Evolutionary conservation across 2,113 vertebrate species (phyloP).

Genomic region (Stigmatopora argus): DNA sequence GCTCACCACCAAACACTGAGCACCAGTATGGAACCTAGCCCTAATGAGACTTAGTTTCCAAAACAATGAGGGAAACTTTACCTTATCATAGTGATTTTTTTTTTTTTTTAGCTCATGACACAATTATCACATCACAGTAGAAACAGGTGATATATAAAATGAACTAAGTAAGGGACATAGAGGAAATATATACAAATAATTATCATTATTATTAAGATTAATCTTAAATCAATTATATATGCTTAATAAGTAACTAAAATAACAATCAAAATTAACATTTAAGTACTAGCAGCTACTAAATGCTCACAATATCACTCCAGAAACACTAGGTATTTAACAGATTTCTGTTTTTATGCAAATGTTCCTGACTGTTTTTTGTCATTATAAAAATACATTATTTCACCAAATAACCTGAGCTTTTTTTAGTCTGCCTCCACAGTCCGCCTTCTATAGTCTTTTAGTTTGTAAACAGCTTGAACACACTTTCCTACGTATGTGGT

Average conservation of each 20-base stretch:
- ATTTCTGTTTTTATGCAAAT: background rate
- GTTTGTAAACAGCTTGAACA: constrained; percentile 2
- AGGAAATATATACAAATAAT: background rate
- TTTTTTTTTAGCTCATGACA: background rate
- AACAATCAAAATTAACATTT: background rate
- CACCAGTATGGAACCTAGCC: background rate
- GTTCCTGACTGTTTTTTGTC: background rate
- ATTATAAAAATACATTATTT: background rate
- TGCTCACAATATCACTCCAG: background rate
- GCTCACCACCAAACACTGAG: constrained; percentile 29
- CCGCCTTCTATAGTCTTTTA: background rate
- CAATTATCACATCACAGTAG: background rate
- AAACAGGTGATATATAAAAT: background rate
- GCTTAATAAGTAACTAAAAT: background rate
- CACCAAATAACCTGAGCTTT: background rate
- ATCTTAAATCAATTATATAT: too few species aligned
- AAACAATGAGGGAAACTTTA: background rate
- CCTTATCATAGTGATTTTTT: background rate
- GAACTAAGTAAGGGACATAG: background rate
- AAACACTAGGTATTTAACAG: background rate
- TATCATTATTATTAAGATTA: too few species aligned
- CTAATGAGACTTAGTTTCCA: background rate
- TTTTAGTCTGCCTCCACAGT: background rate
- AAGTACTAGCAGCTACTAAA: background rate
- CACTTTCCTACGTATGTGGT: constrained; percentile 16